Evolutionary conservation across 2,797 vertebrate species (phyloP), one percentile per base, ranked within the genome.

Genomic region (Apodemus agrarius): DNA sequence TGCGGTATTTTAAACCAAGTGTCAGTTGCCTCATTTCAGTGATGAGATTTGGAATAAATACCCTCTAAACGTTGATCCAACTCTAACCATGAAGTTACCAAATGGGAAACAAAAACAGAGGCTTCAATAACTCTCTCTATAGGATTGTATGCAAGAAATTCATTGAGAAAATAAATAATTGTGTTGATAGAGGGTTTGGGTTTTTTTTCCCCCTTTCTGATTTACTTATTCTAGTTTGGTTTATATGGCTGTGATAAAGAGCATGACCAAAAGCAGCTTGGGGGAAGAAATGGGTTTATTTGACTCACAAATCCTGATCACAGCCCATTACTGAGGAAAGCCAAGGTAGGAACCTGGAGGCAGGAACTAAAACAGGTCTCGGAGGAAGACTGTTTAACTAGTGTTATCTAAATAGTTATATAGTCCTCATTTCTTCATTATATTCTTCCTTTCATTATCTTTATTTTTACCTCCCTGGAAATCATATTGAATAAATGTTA

Each of bases 21-120:
- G 31, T 90, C 86, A 78, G 34, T 76, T 85, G 80, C 57, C 59
- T 89, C 78, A 76, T 69, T 81, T 92, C 49, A 75, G 75, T 87
- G 43, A 90, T 63, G 37, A 52, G 90, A 46, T 74, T 67, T 86
- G 65, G 61, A 83, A 61, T 76, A 63, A 78, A 46, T 22, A 90
- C 16, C 52, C 43, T 90, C 67, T 82, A 72, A 92, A 82, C 49
- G 29, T 21, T 79, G 72, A 87, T 72, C 21, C 10, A 67, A 74
- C 9, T 74, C 69, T 65, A 87, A 57, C 22, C 72, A 90, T 74
- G 14, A 81, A 69, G 54, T 29, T 54, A 46, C n/a, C 74, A 76
- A 76, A 14, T 8, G 1, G 40, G 65, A 88, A 31, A 69, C 61
- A 52, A 74, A 90, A 92, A 57, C 61, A 90, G 43, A 83, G 40